Conservation (phyloP, 2,888 invertebrate species). For the Andrena trimmerana region DNA sequence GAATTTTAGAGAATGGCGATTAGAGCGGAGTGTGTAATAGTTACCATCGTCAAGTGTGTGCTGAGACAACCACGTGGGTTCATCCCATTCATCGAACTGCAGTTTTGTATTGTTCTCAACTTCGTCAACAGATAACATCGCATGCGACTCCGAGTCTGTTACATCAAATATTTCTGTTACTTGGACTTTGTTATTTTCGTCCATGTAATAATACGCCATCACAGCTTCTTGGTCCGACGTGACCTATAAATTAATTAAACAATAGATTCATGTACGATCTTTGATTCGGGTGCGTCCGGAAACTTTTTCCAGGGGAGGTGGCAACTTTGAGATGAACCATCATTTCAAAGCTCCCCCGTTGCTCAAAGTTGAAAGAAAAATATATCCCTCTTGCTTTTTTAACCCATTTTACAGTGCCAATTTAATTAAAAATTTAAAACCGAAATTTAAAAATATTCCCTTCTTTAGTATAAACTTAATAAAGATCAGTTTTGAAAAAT, state of each 20-base stretch:
- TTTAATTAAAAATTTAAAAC: too few species aligned
- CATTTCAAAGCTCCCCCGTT: too few species aligned
- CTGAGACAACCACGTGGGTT: slow-evolving; percentile 83
- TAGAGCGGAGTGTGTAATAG: neutral
- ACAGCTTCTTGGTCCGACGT: slow-evolving; percentile 95
- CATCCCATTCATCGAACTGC: slow-evolving; percentile 89
- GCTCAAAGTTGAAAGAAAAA: too few species aligned
- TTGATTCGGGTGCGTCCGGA: too few species aligned
- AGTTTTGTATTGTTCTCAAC: slow-evolving; percentile 88
- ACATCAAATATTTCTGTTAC: slow-evolving; percentile 96
- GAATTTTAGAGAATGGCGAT: neutral
- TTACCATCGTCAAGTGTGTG: slow-evolving; percentile 76
- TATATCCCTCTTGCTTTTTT: too few species aligned
- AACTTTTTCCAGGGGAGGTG: too few species aligned
- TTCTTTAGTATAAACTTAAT: too few species aligned
- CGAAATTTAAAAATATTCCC: too few species aligned
- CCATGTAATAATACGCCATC: slow-evolving; percentile 96
- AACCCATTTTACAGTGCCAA: too few species aligned
- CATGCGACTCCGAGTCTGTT: slow-evolving; percentile 90
- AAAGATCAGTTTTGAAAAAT: too few species aligned
- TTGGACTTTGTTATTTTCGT: slow-evolving; percentile 94
- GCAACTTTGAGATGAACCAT: too few species aligned
- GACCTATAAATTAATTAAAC: slow-evolving; percentile 86
- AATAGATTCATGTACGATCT: slow-evolving; percentile 1
- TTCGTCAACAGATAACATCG: slow-evolving; percentile 88